These are phyloP conservation scores for Pongo pygmaeus DNA, from an alignment of 2,113 vertebrate species.

Conservation along the genomic window DNA sequence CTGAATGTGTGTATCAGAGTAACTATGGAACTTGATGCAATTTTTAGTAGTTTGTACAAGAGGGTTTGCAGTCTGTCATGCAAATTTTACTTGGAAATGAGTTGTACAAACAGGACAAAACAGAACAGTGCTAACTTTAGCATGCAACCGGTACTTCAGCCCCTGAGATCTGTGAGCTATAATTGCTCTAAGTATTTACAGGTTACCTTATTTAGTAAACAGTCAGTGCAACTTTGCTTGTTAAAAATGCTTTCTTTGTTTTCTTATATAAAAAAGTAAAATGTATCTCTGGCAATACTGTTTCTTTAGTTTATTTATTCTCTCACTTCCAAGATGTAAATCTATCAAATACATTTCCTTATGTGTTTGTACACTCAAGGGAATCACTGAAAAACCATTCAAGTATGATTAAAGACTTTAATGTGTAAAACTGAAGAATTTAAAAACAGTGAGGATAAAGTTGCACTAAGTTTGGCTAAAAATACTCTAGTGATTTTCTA, in stretches of 20 bases:
- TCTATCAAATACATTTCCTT: not conserved
- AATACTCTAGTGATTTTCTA: slow-evolving; percentile 53
- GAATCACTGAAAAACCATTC: slow-evolving; percentile 44
- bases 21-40: not conserved
- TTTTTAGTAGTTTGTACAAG: slow-evolving; percentile 24
- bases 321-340: slow-evolving; percentile 19
- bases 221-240: not conserved
- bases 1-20: not conserved
- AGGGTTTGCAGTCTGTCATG: slow-evolving; percentile 52
- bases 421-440: slow-evolving; percentile 51
- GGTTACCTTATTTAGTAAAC: slow-evolving; percentile 50
- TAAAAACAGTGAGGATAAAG: not conserved
- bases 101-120: slow-evolving; percentile 27
- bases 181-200: not conserved
- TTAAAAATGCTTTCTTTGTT: not conserved
- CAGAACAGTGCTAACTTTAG: not conserved
- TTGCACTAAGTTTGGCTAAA: not conserved
- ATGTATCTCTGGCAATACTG: not conserved
- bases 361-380: not conserved
- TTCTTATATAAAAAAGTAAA: not conserved
- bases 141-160: not conserved
- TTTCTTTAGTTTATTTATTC: slow-evolving; percentile 30
- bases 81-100: slow-evolving; percentile 44
- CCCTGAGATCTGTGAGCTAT: not conserved
- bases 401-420: slow-evolving; percentile 27